phyloP scores from a whole-genome alignment of 2,113 vertebrate species.

The Sclerurus mexicanus region DNA sequence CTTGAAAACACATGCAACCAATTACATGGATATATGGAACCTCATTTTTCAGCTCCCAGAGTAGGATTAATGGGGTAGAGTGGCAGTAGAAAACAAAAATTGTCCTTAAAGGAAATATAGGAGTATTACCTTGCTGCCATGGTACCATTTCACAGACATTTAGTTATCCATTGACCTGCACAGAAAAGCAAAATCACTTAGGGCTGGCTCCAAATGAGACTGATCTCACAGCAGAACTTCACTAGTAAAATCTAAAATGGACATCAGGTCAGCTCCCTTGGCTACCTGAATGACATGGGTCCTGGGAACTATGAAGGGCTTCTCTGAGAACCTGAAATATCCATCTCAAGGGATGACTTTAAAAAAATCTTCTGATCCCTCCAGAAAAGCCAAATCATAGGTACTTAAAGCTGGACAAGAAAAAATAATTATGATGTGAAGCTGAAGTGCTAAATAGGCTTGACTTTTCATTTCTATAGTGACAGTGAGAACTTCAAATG shows the following conservation, averaged over 20 bases:
- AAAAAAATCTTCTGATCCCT: not conserved
- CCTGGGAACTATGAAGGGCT: fast-evolving
- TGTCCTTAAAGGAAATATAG: conserved; percentile 30
- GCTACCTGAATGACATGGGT: not conserved
- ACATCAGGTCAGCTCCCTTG: not conserved
- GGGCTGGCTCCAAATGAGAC: not conserved
- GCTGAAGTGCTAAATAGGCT: not conserved
- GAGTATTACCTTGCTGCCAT: not conserved
- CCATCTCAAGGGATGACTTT: not conserved
- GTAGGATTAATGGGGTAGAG: conserved; percentile 10
- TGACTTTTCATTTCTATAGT: not conserved
- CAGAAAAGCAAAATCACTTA: not conserved
- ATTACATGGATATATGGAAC: not conserved
- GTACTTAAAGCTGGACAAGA: not conserved
- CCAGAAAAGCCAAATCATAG: not conserved
- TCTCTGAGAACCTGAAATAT: not conserved
- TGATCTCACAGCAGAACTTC: not conserved
- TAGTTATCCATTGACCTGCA: conserved; percentile 19
- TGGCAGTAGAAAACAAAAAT: conserved; percentile 17
- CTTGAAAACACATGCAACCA: not conserved
- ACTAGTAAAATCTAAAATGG: not conserved
- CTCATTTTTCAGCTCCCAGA: not conserved
- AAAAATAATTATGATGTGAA: not conserved
- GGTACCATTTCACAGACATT: conserved; percentile 32
- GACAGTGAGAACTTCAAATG: not conserved